Percentiles rank a stretch among this genome's conserved stretches.
Conservation (phyloP, 2,113 vertebrate genomes). For the Camelus bactrianus region DNA sequence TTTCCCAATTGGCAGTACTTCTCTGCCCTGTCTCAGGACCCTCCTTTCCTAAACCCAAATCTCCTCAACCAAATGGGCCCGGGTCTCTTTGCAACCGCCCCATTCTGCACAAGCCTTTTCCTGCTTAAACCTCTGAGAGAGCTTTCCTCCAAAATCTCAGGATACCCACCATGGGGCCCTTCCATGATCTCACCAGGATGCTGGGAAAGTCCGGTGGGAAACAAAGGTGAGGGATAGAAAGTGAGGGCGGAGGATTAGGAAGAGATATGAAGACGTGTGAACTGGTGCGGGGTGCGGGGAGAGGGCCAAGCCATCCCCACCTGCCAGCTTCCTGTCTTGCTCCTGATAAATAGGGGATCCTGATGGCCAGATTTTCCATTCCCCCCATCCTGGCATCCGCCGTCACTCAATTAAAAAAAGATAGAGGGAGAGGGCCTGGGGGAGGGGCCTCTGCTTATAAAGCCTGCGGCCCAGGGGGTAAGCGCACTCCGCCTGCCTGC, state of each 20-base stretch:
- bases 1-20: background rate
- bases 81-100: background rate
- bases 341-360: constrained; percentile 80
- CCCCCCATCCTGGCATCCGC: constrained; percentile 51
- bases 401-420: constrained; percentile 86
- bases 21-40: background rate
- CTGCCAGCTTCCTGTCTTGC: constrained; percentile 85
- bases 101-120: background rate
- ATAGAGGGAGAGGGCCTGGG: constrained; percentile 67
- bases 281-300: background rate
- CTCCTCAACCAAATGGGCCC: background rate
- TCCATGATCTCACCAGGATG: background rate
- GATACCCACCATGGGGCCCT: background rate
- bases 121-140: background rate
- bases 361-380: constrained; percentile 84
- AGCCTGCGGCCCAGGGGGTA: background rate
- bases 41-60: background rate
- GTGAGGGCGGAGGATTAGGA: background rate
- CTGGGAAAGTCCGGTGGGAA: background rate
- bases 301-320: constrained; percentile 29
- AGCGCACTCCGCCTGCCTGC: constrained; percentile 66
- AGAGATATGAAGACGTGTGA: background rate
- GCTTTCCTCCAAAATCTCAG: background rate
- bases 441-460: constrained; percentile 80
- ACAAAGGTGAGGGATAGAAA: background rate